Percentiles rank a stretch among this genome's conserved stretches.
Conservation (phyloP, 1,140 invertebrate genomes). For the Sinella curviseta region DNA sequence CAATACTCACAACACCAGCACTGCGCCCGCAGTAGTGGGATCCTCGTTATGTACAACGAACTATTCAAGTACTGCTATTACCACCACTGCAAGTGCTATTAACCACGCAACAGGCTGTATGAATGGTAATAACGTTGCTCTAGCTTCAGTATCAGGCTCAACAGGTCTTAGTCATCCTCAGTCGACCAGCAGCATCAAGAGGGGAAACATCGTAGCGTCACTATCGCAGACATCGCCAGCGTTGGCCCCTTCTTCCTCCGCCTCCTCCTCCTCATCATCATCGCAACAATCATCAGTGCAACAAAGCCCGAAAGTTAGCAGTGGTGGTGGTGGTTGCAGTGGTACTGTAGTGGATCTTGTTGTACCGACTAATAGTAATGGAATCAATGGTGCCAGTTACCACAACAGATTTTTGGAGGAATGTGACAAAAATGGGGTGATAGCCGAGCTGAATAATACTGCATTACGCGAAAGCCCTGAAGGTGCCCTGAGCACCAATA, state of each 20-base stretch:
- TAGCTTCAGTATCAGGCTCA: conserved; percentile 3
- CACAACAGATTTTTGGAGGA: neutral
- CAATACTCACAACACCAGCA: neutral
- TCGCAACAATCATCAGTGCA: conserved; percentile 8
- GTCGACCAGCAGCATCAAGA: conserved; percentile 20
- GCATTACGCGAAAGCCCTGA: no score
- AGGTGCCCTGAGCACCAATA: neutral
- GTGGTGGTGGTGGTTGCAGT: neutral
- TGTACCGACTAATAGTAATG: neutral
- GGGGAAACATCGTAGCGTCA: conserved; percentile 24
- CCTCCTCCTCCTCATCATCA: conserved; percentile 30
- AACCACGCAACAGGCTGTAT: neutral
- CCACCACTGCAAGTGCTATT: neutral
- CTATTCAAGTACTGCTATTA: neutral
- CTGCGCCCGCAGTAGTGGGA: neutral
- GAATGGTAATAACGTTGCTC: neutral
- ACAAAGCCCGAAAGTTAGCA: conserved; percentile 1
- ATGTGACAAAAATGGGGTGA: neutral
- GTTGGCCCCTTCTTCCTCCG: conserved; percentile 15
- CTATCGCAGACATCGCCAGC: neutral
- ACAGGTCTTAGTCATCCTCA: conserved; percentile 28
- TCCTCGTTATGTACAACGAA: neutral
- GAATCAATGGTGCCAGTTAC: neutral
- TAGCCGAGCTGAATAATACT: neutral
- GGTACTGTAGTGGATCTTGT: neutral